Evolutionary conservation across 2,113 vertebrate species (phyloP).

Genomic region (Uropsilus gracilis): DNA sequence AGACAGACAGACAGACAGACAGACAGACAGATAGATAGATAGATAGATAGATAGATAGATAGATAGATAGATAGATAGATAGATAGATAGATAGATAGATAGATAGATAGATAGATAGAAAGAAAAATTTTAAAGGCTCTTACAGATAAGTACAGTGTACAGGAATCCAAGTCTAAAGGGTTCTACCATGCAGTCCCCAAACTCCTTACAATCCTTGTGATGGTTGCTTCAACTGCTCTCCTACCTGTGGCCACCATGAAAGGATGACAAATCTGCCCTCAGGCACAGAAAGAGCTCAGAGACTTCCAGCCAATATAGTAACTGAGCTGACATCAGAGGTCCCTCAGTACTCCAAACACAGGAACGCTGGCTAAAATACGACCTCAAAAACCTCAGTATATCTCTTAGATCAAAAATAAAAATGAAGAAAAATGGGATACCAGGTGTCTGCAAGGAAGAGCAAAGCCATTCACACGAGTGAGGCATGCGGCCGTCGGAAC

Average conservation of each 20-base stretch:
- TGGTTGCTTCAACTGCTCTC: background rate
- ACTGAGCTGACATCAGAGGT: background rate
- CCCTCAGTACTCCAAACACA: background rate
- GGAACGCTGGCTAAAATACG: background rate
- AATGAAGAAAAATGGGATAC: background rate
- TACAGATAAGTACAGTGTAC: background rate
- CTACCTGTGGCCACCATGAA: background rate
- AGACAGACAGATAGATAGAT: no score
- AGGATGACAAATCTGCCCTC: background rate
- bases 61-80: no score
- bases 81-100: no score
- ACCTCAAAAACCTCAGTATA: constrained; percentile 1
- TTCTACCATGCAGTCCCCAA: background rate
- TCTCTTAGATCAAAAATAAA: constrained; percentile 41
- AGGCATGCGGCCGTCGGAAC: background rate
- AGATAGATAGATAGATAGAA: no score
- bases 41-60: no score
- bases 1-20: no score
- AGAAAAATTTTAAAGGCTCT: no score
- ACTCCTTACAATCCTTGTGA: background rate
- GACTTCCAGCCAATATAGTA: background rate
- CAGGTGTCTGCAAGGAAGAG: constrained; percentile 7
- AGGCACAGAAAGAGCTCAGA: background rate
- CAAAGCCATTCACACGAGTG: background rate
- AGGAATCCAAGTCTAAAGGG: background rate